These are phyloP conservation scores for Peucedramus taeniatus DNA, from an alignment of 2,113 vertebrate genomes.

Conservation along the genomic window DNA sequence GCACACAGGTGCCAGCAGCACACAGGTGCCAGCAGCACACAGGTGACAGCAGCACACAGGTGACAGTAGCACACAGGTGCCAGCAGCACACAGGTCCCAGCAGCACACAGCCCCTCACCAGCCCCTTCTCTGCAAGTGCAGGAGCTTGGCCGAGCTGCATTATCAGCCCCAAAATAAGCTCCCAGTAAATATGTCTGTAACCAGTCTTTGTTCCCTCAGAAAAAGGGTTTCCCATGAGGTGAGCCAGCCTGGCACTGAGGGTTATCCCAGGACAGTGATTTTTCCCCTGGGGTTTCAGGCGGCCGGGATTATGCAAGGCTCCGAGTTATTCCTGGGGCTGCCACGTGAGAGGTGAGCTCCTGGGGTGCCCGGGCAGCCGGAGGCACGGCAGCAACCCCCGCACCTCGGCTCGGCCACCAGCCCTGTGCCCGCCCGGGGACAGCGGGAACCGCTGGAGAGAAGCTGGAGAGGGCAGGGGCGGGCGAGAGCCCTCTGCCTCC, in stretches of 20 bases:
- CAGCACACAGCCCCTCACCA: background rate
- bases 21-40: background rate
- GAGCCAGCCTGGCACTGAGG: background rate
- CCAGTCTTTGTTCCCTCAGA: background rate
- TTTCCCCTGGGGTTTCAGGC: background rate
- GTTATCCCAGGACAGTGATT: background rate
- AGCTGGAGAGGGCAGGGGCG: background rate
- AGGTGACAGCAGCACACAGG: background rate
- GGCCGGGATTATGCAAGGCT: background rate
- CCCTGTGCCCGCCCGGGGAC: background rate
- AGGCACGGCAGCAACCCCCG: background rate
- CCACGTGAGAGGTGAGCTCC: background rate
- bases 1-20: background rate
- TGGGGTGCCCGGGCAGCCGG: background rate
- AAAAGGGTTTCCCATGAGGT: background rate
- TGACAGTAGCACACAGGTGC: too few relatives aligned
- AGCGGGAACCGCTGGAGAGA: background rate
- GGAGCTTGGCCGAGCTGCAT: background rate
- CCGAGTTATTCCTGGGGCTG: background rate
- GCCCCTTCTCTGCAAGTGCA: background rate
- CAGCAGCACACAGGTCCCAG: background rate
- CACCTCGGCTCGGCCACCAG: background rate
- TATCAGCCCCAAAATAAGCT: background rate
- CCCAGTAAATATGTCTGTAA: background rate
- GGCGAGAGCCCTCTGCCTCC: accelerated